Base-by-base conservation (phyloP, 2,797 vertebrate genomes). In the Meriones psammophilus region DNA sequence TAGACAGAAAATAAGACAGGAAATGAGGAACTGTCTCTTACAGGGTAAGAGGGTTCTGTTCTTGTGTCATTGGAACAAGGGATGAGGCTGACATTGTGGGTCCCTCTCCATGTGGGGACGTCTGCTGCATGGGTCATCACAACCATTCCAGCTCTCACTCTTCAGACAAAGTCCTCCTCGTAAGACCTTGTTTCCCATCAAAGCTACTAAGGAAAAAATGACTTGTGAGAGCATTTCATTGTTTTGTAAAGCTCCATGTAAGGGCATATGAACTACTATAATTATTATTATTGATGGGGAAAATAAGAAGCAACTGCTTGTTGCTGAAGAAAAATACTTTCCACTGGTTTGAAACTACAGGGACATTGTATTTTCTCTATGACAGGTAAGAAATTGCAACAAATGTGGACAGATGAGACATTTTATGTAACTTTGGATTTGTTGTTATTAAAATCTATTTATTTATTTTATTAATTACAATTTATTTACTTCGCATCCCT, bases 121-220 rank as follows among this genome's bases (percentile, higher is more conserved):
- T 74, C 76, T 26, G 8, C 9, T 13, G 54, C 50, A 71, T 64
- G 71, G 86, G 68, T 86, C 69, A 58, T 58, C 68, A 77, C n/a
- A 90, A 46, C 56, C 22, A 42, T 42, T 58, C 78, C 93, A 20
- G 22, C 80, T 96, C 83, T 95, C 42, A 30, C 24, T 94, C 36
- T 92, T 50, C n/a, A 74, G 8, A 84, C 60, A 94, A 96, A 92
- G 91, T 79, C 30, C 84, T 0, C 0, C 33, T 79, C 78, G 78
- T 90, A 86, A 91, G 81, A 50, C 30, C 62, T 97, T 88, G 94
- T 92, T 95, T 96, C 90, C 95, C 94, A 86, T 80, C 69, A 94
- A 83, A 94, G 86, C 60, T 91, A 94, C 95, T 91, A 9, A 94
- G 54, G 30, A 96, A 54, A 69, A 94, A 95, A 97, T 96, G 85